Base-by-base conservation (phyloP, 2,797 vertebrate genomes). In the Protonibea diacanthus region DNA sequence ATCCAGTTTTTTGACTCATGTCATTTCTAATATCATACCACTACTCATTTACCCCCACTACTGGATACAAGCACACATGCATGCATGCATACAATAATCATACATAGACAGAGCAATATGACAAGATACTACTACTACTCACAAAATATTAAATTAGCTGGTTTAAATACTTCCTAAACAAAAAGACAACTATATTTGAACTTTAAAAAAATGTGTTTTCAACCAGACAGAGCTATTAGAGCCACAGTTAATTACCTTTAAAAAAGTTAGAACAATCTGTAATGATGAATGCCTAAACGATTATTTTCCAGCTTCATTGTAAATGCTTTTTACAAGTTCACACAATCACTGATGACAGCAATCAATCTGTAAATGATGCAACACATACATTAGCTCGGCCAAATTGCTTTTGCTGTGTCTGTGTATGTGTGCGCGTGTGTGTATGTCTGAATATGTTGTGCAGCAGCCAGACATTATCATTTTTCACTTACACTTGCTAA, bases 351-450 rank as follows among this genome's bases (percentile, higher is more conserved):
- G 68, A 81, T 66, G 85, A 76, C 61, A 63, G 76, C 58, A 78
- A 85, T 89, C 68, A 83, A 76, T 88, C 80, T 73, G 27, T 61
- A 84, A 84, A 84, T 55, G 67, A 83, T 72, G 67, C 76, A 42
- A 55, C 71, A 52, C 58, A 44, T 70, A 56, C 82, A 87, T 88
- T 71, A 82, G 63, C 60, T 74, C 3, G 4, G 79, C 53, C 70
- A 86, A 74, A 88, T 89, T 56, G 73, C 53, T 76, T 84, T n/a
- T 78, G 17, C 18, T 49, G 27, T 55, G 47, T 57, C 52, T 56
- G 40, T 47, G 58, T 23, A 13, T 56, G 23, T 69, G 13, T 53
- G 49, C 59, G 64, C 20, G 23, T 29, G n/a, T 47, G 51, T 60
- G 51, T 29, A 9, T 8, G n/a, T 27, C 61, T 9, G 65, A 61